Evolutionary conservation across 2,113 vertebrate genomes (phyloP).

Genomic region (Pitta sordida): DNA sequence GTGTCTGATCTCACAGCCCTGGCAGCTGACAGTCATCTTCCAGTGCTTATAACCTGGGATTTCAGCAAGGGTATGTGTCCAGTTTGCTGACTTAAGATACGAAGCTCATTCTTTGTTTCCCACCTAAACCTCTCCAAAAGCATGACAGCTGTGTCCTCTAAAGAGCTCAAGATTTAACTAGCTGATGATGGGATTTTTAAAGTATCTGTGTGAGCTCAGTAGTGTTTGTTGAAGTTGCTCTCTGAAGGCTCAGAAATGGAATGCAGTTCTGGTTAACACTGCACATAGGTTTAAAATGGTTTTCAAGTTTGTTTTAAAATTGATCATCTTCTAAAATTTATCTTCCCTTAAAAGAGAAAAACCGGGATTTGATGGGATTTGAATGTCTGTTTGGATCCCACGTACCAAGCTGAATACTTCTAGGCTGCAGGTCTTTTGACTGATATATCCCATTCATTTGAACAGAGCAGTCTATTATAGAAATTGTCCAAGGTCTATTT

Average conservation of each 20-base stretch:
- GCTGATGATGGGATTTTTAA: not conserved
- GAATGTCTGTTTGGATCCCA: not conserved
- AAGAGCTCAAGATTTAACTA: not conserved
- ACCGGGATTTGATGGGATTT: not conserved
- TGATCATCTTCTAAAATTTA: not conserved
- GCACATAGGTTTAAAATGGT: not conserved
- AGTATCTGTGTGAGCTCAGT: not conserved
- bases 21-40: not conserved
- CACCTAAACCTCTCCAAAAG: not conserved
- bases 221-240: not conserved
- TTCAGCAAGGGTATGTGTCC: not conserved
- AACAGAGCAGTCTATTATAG: not conserved
- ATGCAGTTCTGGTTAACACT: not conserved
- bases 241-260: not conserved
- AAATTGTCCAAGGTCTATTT: slow-evolving; percentile 14
- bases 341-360: not conserved
- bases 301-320: not conserved
- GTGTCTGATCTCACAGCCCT: rapidly evolving
- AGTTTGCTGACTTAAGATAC: not conserved
- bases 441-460: not conserved
- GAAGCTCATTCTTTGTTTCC: not conserved
- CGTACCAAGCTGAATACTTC: not conserved
- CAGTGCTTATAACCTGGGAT: not conserved
- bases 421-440: not conserved
- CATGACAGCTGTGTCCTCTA: rapidly evolving